Conservation (phyloP, 2,797 vertebrate genomes). For the Bradypodion ventrale region DNA sequence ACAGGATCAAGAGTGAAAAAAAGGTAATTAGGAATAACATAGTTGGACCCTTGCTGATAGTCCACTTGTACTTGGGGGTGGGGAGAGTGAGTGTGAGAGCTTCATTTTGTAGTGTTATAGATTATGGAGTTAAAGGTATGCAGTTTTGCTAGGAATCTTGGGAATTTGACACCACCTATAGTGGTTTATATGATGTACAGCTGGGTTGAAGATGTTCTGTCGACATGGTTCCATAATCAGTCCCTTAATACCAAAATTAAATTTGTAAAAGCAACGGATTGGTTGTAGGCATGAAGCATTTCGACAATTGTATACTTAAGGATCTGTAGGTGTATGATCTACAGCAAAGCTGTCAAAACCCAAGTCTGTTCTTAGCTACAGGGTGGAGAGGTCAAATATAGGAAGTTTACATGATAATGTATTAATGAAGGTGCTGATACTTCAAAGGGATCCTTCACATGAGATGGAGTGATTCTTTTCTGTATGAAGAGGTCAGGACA, state of each 20-base stretch:
- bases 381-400: conserved; percentile 32
- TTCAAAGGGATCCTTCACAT: conserved; percentile 46
- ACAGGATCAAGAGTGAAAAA: conserved; percentile 97
- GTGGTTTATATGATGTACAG: conserved; percentile 82
- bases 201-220: conserved; percentile 83
- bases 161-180: conserved; percentile 80
- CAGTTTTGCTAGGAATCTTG: conserved; percentile 74
- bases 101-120: conserved; percentile 77
- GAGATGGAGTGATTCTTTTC: conserved; percentile 42
- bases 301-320: conserved; percentile 49
- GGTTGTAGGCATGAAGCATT: conserved; percentile 70
- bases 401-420: conserved; percentile 49
- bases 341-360: conserved; percentile 29
- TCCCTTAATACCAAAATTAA: conserved; percentile 80
- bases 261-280: conserved; percentile 77
- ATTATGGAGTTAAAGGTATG: conserved; percentile 79
- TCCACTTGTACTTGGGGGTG: conserved; percentile 83
- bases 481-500: conserved; percentile 29
- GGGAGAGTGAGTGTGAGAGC: conserved; percentile 70
- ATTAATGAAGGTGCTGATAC: conserved; percentile 67
- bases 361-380: conserved; percentile 20
- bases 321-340: conserved; percentile 20
- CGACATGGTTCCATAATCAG: conserved; percentile 80
- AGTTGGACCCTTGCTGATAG: conserved; percentile 94
- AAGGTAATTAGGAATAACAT: conserved; percentile 99